Evolutionary conservation across 2,797 vertebrate species (phyloP), one percentile per base, ranked within the genome.

Genomic region (Liparis tanakae): DNA sequence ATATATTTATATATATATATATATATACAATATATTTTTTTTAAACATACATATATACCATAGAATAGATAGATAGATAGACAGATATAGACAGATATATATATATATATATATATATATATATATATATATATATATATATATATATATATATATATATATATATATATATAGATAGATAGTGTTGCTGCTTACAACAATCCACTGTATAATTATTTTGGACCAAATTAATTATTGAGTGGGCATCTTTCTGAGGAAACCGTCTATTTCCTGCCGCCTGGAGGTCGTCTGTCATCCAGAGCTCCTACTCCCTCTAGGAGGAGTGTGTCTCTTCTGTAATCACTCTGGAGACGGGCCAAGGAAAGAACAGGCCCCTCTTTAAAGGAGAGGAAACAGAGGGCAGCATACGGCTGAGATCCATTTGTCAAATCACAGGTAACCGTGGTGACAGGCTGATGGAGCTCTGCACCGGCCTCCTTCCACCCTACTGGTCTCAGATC

Each of bases 381-480:
- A 60, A 73, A 18, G 14, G 15, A 55, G 60, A 50, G 34, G 55
- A 70, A 67, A 54, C 22, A 61, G 59, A 68, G 68, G 77, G 46
- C n/a, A 68, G 62, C 72, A 81, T 66, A 58, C 25, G 66, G 57
- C 76, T 59, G 59, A 58, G 69, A 87, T 87, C 85, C 79, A 89
- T 91, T 90, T 87, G 86, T 91, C 87, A 91, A 87, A 87, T 69
- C 74, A 72, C 72, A 86, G 78, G 70, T 80, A 84, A 86, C 83
- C 79, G 85, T 81, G 86, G 85, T 89, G 88, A 86, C 82, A 86
- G 77, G 74, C 60, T 15, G 83, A 69, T 72, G 83, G 81, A 56
- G 80, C 81, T 78, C 87, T 80, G 66, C 80, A 85, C 88, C 82
- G 90, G 90, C 75, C 83, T 58, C 63, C 61, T 44, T 70, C 50